Evolutionary conservation across 2,888 invertebrate species (phyloP), one percentile per base, ranked within the genome.

Genomic region (Noctua fimbriata): DNA sequence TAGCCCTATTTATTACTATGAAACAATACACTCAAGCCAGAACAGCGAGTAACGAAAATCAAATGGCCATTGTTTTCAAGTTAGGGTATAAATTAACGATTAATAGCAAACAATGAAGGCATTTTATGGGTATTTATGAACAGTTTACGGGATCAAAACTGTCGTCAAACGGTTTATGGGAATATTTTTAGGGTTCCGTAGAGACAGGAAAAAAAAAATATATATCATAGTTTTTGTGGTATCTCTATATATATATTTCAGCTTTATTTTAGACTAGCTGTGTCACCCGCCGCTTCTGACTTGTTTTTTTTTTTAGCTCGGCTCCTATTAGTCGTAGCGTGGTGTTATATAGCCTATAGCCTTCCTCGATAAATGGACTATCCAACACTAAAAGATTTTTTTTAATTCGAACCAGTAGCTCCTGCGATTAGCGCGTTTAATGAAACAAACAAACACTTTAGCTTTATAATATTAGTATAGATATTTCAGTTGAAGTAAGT

Each of bases 1-100:
- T 81, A 47, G 72, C 66, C 32, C 7, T 88, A 89, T 89, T 89
- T 89, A 89, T 88, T 78, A 82, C 85, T 76, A 71, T 70, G 12
- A 83, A 73, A 88, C 90, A 87, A 89, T 88, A 89, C 89, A 87
- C 83, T 75, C 63, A 71, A 81, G 69, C 69, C 77, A 82, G 69
- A 83, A 79, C 32, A 69, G 70, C 76, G 82, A 78, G 85, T 87
- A 89, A 89, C 87, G 90, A 88, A 87, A 89, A 89, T 90, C 90
- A 88, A 88, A 86, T 78, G 55, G 67, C 88, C 74, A 81, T 90
- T 90, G 89, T 89, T 76, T 76, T 83, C 75, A 79, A 88, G 84
- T 87, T 82, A 65, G 55, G 66, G 73, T 83, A 87, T 90, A 89
- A 90, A 88, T 86, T 78, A 80, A 58, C 81, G 49, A 77, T 81